Conservation (phyloP, 2,888 invertebrate species). For the Eupsilia transversa region DNA sequence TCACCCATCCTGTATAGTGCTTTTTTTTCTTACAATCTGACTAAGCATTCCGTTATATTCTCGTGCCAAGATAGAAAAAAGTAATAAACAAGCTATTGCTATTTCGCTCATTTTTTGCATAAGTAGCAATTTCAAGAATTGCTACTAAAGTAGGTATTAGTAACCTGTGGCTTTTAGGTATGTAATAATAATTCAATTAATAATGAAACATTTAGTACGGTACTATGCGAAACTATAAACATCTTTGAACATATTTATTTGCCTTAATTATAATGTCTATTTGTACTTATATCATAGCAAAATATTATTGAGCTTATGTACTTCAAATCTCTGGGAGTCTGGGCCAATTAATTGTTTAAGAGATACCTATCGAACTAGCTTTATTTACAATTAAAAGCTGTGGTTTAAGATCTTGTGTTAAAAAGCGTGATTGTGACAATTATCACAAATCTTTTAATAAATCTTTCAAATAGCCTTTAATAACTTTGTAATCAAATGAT, state of each 20-base stretch:
- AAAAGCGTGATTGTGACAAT: background rate
- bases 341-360: background rate
- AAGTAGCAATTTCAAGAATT: background rate
- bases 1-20: background rate
- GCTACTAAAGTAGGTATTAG: background rate
- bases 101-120: conserved; percentile 22
- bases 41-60: conserved; percentile 34
- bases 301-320: background rate
- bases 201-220: too few species aligned
- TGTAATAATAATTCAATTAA: background rate
- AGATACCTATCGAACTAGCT: too few species aligned
- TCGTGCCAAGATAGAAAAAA: conserved; percentile 18
- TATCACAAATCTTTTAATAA: background rate
- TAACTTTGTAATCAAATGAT: background rate
- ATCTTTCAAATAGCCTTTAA: background rate
- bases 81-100: conserved; percentile 19
- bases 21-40: conserved; percentile 20
- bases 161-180: background rate
- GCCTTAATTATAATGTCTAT: background rate
- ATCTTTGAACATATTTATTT: background rate
- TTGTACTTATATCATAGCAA: too few species aligned
- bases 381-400: background rate
- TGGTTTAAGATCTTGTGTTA: background rate
- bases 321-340: background rate
- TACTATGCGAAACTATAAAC: background rate